These are phyloP conservation scores for Dipodomys ordii DNA, from an alignment of 2,113 vertebrate genomes.

Conservation along the genomic window DNA sequence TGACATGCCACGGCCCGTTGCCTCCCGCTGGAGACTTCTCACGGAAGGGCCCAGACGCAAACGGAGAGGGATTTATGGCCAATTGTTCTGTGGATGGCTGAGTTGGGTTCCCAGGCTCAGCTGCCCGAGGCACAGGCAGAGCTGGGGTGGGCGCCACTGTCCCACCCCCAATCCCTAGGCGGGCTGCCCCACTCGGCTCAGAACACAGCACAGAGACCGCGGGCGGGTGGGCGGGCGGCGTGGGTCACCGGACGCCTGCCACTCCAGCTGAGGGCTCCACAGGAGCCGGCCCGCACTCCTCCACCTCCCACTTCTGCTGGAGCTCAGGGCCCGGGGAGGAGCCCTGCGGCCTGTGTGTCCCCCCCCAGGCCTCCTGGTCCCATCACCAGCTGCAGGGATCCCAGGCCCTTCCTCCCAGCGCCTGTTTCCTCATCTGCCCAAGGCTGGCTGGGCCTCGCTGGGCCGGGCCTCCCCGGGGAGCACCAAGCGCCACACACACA, in stretches of 20 bases:
- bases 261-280: background rate
- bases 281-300: too few species aligned
- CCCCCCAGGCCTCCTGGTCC: too few species aligned
- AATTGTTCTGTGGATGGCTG: background rate
- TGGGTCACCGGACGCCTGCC: background rate
- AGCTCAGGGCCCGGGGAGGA: too few species aligned
- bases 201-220: too few species aligned
- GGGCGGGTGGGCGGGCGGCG: too few species aligned
- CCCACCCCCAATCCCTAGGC: background rate
- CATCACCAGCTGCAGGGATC: background rate
- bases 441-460: background rate
- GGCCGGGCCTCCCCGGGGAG: background rate
- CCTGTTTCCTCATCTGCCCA: background rate
- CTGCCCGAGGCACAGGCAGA: background rate
- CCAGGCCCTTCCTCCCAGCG: background rate
- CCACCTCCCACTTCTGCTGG: too few species aligned
- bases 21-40: background rate
- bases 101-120: background rate
- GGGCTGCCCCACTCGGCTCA: background rate
- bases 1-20: rapidly evolving
- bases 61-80: background rate
- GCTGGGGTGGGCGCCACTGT: background rate
- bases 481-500: background rate
- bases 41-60: background rate
- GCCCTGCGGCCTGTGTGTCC: background rate